A percentile compares a stretch with the other conserved stretches of the same genome.
Conservation (phyloP, 2,797 vertebrate genomes). For the Gymnothorax reevesii region DNA sequence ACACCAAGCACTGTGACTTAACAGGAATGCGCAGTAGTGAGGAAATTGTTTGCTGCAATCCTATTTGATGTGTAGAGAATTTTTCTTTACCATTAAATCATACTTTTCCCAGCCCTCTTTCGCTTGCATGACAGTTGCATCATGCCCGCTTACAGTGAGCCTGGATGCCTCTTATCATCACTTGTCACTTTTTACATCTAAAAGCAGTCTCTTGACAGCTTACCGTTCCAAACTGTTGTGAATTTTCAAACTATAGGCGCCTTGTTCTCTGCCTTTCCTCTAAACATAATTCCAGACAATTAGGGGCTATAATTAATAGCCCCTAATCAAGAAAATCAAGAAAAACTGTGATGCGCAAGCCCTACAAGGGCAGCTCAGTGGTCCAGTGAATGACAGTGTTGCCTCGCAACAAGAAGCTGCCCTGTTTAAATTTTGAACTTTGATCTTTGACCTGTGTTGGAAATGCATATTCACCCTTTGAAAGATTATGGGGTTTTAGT, state of each 20-base stretch:
- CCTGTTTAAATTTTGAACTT: neutral
- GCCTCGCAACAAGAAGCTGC: too few species aligned
- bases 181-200: neutral
- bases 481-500: too few species aligned
- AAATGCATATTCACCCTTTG: neutral
- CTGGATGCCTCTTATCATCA: neutral
- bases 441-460: neutral
- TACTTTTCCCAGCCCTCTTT: neutral
- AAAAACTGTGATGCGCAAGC: neutral
- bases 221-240: neutral
- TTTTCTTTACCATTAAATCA: neutral
- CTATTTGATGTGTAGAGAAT: neutral
- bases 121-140: constrained; percentile 1
- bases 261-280: neutral
- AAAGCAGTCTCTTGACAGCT: neutral
- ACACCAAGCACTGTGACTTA: neutral
- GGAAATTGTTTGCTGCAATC: neutral
- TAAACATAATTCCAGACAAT: neutral
- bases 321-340: too few species aligned
- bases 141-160: neutral
- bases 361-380: neutral
- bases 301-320: neutral
- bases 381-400: too few species aligned
- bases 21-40: neutral
- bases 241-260: neutral